Evolutionary conservation across 2,113 vertebrate species (phyloP).

Genomic region (Oxyura jamaicensis): DNA sequence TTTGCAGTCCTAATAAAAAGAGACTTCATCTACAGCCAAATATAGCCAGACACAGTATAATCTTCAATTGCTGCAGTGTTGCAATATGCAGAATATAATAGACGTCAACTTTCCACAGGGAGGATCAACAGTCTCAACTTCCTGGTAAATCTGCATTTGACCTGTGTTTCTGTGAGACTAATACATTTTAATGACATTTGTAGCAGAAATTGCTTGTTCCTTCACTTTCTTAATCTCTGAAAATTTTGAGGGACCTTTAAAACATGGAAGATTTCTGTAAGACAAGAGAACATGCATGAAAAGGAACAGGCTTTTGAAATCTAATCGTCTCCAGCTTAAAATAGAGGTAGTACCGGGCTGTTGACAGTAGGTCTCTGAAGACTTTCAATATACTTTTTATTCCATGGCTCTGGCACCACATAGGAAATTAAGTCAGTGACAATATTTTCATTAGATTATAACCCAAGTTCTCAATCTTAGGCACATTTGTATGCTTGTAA

Average conservation of each 20-base stretch:
- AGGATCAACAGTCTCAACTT: not conserved
- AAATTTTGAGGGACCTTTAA: not conserved
- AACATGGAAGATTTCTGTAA: conserved; percentile 31
- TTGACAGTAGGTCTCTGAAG: conserved; percentile 77
- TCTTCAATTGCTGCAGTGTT: rapidly evolving
- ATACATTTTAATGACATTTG: not conserved
- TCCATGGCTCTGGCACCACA: conserved; percentile 76
- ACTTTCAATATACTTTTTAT: conserved; percentile 83
- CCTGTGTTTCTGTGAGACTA: not conserved
- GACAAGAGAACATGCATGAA: conserved; percentile 62
- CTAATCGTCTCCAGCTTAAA: conserved; percentile 65
- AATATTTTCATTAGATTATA: conserved; percentile 91
- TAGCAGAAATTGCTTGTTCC: not conserved
- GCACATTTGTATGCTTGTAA: conserved; percentile 81
- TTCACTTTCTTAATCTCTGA: not conserved
- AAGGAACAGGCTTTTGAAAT: conserved; percentile 79
- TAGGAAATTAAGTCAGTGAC: conserved; percentile 88
- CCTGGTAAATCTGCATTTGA: not conserved
- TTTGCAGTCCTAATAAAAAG: not conserved
- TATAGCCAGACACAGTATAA: rapidly evolving
- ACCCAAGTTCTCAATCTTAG: conserved; percentile 78
- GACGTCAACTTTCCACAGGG: not conserved
- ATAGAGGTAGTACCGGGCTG: conserved; percentile 59
- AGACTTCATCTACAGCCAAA: rapidly evolving
- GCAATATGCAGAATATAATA: not conserved